Evolutionary conservation across 2,888 invertebrate genomes (phyloP), one percentile per base, ranked within the genome.

Genomic region (Drosophila paranaensis): DNA sequence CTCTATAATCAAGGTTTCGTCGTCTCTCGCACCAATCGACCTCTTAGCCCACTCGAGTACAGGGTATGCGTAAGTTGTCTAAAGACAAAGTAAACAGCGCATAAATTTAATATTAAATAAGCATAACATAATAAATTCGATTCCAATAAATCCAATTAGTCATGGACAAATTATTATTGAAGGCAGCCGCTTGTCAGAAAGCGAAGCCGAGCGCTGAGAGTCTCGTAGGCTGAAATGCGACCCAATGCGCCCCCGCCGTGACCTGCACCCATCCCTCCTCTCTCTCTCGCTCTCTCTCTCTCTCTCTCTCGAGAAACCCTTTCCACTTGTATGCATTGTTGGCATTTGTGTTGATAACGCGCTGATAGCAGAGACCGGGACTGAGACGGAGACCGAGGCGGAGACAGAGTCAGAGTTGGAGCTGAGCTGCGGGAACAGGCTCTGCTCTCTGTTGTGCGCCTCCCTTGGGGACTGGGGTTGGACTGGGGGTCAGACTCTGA

Each of bases 91-190:
- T 81, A 83, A 83, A 78, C 86, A 82, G 83, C 79, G 83, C 84
- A 82, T 86, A 84, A 84, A 82, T 80, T 84, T 79, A 79, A 86
- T 82, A 87, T 84, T 82, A 84, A 87, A 84, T 87, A 88, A 88
- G 88, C 90, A 88, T 83, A 89, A 79, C 88, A 83, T 88, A 88
- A 88, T 90, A 89, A 90, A 90, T 90, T 90, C 78, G 86, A 89
- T 90, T 89, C 88, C 88, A 90, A 90, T 90, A 86, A 90, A 90
- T 90, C 90, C 91, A 90, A 90, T 90, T 91, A 90, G 91, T 90
- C 83, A 86, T 88, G 91, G 88, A 77, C 90, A 90, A 90, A 91
- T 91, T 90, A 84, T 84, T 90, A 88, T 86, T 86, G 86, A 83
- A 86, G 78, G 68, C 79, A 66, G 77, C 75, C 66, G 58, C 74